phyloP scores from a whole-genome alignment of 2,113 vertebrate genomes.

The Malaclemys terrapin region DNA sequence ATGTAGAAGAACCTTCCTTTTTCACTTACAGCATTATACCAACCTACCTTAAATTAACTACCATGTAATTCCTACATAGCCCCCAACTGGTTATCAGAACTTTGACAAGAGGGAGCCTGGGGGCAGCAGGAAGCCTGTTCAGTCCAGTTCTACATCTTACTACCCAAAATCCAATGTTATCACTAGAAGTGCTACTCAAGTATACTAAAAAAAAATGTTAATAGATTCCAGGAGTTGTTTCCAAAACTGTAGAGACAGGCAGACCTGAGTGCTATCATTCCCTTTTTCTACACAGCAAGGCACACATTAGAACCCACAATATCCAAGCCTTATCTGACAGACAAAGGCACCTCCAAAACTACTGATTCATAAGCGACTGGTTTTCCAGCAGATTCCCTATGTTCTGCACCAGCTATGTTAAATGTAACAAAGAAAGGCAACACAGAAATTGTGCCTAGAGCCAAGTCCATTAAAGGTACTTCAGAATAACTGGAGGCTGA shows the following conservation, averaged over 20 bases:
- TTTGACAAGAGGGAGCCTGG: neutral
- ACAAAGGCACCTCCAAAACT: slow-evolving; percentile 76
- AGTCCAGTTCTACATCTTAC: slow-evolving; percentile 17
- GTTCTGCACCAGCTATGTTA: slow-evolving; percentile 80
- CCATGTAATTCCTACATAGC: neutral
- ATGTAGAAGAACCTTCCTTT: slow-evolving; percentile 65
- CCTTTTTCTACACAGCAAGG: neutral
- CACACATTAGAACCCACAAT: slow-evolving; percentile 32
- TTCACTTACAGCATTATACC: slow-evolving; percentile 45
- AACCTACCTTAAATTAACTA: slow-evolving; percentile 69
- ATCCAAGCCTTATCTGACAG: slow-evolving; percentile 57
- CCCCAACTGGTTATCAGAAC: neutral
- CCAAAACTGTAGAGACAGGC: slow-evolving; percentile 41
- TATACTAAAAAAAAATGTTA: slow-evolving; percentile 23
- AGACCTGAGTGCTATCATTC: slow-evolving; percentile 2
- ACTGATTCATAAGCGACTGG: slow-evolving; percentile 76
- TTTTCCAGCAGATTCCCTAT: slow-evolving; percentile 73
- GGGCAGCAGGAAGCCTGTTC: slow-evolving; percentile 9
- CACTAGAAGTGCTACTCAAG: slow-evolving; percentile 59
- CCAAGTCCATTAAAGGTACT: slow-evolving; percentile 96
- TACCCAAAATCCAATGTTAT: slow-evolving; percentile 61
- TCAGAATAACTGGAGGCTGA: slow-evolving; percentile 94
- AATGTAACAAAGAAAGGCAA: slow-evolving; percentile 85
- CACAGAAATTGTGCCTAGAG: slow-evolving; percentile 87
- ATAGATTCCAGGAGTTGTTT: slow-evolving; percentile 47